Percentiles rank a stretch among this genome's conserved stretches.
These are phyloP conservation scores for Cervus canadensis DNA, from an alignment of 2,113 vertebrate genomes.

Conservation along the genomic window DNA sequence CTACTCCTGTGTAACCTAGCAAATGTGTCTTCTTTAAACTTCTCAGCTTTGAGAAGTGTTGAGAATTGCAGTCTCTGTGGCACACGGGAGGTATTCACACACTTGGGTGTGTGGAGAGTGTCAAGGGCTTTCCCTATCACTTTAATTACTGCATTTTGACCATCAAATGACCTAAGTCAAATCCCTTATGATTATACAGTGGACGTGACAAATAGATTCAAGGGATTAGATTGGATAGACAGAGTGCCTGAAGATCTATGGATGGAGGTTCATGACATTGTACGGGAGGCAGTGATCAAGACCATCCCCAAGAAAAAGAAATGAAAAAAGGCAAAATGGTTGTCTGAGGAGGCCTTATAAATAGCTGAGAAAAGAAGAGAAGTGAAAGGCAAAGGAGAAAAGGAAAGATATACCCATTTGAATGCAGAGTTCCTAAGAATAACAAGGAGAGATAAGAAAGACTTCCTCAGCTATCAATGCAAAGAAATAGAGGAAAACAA, in stretches of 20 bases:
- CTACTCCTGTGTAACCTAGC: not conserved
- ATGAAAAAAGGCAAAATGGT: not conserved
- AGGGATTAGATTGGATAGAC: not conserved
- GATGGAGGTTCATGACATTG: not conserved
- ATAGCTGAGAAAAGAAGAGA: not conserved
- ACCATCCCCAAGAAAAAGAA: not conserved
- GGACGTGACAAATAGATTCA: accelerated
- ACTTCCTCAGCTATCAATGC: not conserved
- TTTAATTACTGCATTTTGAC: not conserved
- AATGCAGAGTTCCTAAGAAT: not conserved
- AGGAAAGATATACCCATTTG: not conserved
- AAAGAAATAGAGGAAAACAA: not conserved
- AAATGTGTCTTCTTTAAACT: not conserved
- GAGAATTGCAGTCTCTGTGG: not conserved
- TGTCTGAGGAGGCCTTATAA: not conserved
- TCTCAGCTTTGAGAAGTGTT: not conserved
- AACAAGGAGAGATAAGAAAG: not conserved
- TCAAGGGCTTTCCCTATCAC: not conserved
- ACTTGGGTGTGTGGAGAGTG: no score
- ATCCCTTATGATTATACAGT: not conserved
- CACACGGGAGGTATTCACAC: not conserved
- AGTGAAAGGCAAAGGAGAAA: not conserved
- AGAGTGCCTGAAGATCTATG: not conserved
- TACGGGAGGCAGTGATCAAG: not conserved
- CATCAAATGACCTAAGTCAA: not conserved